Evolutionary conservation across 2,113 vertebrate species (phyloP), one percentile per base, ranked within the genome.

Genomic region (Coreoperca whiteheadi): DNA sequence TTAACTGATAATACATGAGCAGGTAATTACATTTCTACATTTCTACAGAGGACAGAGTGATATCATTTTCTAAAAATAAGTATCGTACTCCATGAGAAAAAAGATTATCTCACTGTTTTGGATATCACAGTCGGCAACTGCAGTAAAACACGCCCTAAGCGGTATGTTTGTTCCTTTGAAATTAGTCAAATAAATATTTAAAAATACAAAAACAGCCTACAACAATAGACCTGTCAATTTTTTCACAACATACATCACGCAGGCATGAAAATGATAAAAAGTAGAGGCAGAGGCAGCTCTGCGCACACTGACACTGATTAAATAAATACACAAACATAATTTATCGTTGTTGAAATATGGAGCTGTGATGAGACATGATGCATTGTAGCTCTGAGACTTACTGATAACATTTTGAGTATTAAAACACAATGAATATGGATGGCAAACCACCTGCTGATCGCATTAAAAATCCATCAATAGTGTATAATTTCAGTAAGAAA

Each of bases 1-100:
- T 92, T 92, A 81, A 93, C 50, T 67, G 64, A 84, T 86, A 81
- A 91, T 79, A 78, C 64, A 90, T 88, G 86, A 91, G 82, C 63
- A 81, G 69, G 79, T 91, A 93, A 94, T 94, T 92, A 89, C 25
- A 80, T 87, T 90, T 84, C 82, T 92, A 89, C 25, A 80, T 87
- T 90, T 84, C 82, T 51, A 34, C 46, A 71, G 65, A 84, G 34
- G 54, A 84, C 39, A 80, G 54, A 50, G 73, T 77, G 37, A 86
- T 75, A 84, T 60, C 41, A 64, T 39, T 4, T n/a, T 73, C 85
- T 89, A 82, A 87, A 87, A 91, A 90, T 92, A 91, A 59, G 70
- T 53, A 67, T 71, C 6, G 67, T 25, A 50, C 41, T 68, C 14
- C 2, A 54, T 65, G 53, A 77, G 60, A 46, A 48, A 48, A 69